Evolutionary conservation across 2,888 invertebrate species (phyloP), one percentile per base, ranked within the genome.

Genomic region (Clusia tigrina): DNA sequence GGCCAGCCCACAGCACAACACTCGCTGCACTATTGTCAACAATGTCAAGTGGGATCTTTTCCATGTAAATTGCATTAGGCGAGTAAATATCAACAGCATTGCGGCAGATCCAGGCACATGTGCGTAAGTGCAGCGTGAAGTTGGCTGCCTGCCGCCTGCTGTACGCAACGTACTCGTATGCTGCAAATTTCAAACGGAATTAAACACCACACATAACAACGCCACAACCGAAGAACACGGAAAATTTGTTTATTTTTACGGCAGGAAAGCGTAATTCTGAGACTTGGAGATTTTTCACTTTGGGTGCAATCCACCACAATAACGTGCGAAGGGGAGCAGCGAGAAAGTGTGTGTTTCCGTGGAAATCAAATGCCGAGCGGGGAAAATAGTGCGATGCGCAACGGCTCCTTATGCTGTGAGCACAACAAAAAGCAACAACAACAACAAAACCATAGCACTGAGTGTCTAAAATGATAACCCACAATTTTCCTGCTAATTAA

Each of bases 401-500:
- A 22, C 42, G 32, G n/a, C 42, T 32, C 38, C 38, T 54, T 46
- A 10, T 9, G 23, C 18, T 37, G 22, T 46, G 24, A 32, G n/a
- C 10, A 42, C n/a, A 42, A n/a, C n/a, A n/a, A n/a, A n/a, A n/a
- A 15, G 42, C 42, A 6, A 17, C 42, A n/a, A 3, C 42, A 42
- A 32, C n/a, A n/a, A 32, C 37, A 51, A 59, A 53, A 60, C 42
- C 17, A 25, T 20, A 42, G 42, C 25, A 24, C 10, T 48, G 42
- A 46, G 17, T 32, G 54, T n/a, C 9, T 32, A 2, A 38, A 10
- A 22, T 52, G 46, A 10, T 54, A 54, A 62, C 58, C 6, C n/a
- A 10, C 48, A 10, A 62, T 58, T 63, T 63, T 59, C 58, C 54
- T 53, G 63, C 63, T 63, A 63, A 63, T 63, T 63, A 63, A 63